Evolutionary conservation across 2,888 invertebrate genomes (phyloP), one percentile per base, ranked within the genome.

Genomic region (Ophion ventricosus): DNA sequence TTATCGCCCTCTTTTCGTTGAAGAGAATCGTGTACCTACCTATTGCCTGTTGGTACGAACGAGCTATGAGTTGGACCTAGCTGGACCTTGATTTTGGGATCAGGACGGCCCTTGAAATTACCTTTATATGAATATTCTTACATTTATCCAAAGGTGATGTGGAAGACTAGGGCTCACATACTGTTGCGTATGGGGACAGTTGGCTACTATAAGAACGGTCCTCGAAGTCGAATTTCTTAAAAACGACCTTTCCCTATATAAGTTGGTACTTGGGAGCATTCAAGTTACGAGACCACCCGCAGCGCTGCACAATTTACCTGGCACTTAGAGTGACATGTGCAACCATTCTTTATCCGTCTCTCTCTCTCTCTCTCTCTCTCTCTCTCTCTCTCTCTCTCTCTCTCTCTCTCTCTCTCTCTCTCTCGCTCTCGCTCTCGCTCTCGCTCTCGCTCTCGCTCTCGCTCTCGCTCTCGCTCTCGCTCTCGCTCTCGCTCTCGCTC

Each of bases 1-100:
- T 61, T 80, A 70, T 77, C 67, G 26, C 72, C 70, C 56, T 61
- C 70, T 29, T 29, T 49, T 40, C 49, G n/a, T 59, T 49, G 61
- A 29, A 61, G 66, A 59, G 56, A 67, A 64, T 35, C 73, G 67
- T 63, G 54, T 74, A 82, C 73, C 74, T 56, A 56, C 67, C 82
- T 29, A 74, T 79, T 79, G 63, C 61, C 63, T 69, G 7, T 49
- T 49, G 64, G 23, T 40, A 61, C 74, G 61, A 57, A 49, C 40
- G 56, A 67, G 25, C 64, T 29, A 23, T 23, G 23, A 63, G 25
- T n/a, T 14, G 57, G n/a, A 59, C 40, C 54, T 14, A 43, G 59
- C 67, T 59, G 49, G 63, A 54, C 74, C 20, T 49, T 35, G 35
- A 35, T 35, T 8, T 35, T 35, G 35, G 5, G 35, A 43, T 43